These are phyloP conservation scores for Branchinecta lynchi DNA, from an alignment of 1,140 invertebrate genomes.

Conservation along the genomic window DNA sequence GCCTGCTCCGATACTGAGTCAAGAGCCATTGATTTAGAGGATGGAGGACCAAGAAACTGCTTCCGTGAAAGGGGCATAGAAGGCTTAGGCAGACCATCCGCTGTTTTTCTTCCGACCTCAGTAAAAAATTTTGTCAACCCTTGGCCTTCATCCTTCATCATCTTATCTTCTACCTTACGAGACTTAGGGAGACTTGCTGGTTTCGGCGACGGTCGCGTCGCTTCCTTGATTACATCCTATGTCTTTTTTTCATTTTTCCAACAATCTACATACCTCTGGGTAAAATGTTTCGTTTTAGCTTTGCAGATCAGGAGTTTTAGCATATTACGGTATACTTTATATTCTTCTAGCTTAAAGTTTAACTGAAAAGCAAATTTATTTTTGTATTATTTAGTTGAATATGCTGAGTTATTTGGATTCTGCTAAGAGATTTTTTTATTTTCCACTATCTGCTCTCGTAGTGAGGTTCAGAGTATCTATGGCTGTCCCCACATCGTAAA, in stretches of 20 bases:
- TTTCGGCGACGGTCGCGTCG: background rate
- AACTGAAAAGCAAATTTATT: too few relatives aligned
- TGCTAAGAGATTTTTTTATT: too few relatives aligned
- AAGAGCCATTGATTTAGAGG: constrained; percentile 6
- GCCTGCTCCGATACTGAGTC: background rate
- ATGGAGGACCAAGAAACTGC: constrained; percentile 8
- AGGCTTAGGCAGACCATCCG: background rate
- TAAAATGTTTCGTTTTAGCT: too few relatives aligned
- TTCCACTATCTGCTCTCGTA: too few relatives aligned
- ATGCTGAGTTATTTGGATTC: too few relatives aligned
- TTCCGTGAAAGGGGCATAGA: background rate
- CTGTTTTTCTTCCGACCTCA: background rate
- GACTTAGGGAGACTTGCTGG: background rate
- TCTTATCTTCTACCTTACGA: background rate
- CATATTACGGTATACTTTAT: too few relatives aligned
- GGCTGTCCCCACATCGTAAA: too few relatives aligned
- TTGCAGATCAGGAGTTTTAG: too few relatives aligned
- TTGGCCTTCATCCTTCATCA: background rate
- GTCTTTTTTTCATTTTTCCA: background rate
- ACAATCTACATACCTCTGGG: background rate
- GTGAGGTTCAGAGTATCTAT: too few relatives aligned
- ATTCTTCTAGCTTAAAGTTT: too few relatives aligned
- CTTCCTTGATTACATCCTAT: constrained; percentile 1
- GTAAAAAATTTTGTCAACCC: background rate
- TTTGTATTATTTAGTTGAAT: too few relatives aligned